Evolutionary conservation across 2,113 vertebrate species (phyloP).

Genomic region (Oryzias melastigma): DNA sequence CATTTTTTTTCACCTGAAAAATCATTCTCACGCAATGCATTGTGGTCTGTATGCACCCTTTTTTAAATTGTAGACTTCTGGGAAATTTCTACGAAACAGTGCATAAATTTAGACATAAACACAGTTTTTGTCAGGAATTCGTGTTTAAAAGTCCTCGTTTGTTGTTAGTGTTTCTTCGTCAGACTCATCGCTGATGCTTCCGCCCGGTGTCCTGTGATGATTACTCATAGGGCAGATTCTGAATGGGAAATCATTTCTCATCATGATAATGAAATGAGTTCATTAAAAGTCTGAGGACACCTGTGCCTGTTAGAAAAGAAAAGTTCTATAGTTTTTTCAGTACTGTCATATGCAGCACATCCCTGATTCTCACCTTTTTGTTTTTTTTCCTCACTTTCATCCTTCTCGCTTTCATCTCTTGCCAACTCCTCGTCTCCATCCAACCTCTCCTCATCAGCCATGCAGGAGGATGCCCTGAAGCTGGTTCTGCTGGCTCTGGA

Average conservation of each 20-base stretch:
- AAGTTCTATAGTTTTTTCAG: neutral
- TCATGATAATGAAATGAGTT: conserved; percentile 72
- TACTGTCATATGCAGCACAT: neutral
- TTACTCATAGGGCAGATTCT: conserved; percentile 83
- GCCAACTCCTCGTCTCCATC: neutral
- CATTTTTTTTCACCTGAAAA: no score
- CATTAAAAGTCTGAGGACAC: conserved; percentile 69
- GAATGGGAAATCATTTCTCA: conserved; percentile 67
- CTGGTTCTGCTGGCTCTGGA: conserved; percentile 92
- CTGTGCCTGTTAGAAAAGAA: conserved; percentile 1
- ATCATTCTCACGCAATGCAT: no score
- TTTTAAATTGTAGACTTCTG: no score
- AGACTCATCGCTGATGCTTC: conserved; percentile 18
- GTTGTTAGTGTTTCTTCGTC: conserved; percentile 6
- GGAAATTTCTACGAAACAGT: no score
- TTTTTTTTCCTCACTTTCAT: neutral
- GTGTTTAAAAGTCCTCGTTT: neutral
- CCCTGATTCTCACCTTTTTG: neutral
- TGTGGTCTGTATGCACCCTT: no score
- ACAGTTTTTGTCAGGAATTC: neutral
- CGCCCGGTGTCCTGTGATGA: conserved; percentile 72
- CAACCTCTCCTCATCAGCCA: conserved; percentile 74
- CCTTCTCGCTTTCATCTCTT: neutral
- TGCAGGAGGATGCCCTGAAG: conserved; percentile 97
- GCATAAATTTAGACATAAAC: no score